Evolutionary conservation across 2,888 invertebrate genomes (phyloP), one percentile per base, ranked within the genome.

Genomic region (Drosophila dives): DNA sequence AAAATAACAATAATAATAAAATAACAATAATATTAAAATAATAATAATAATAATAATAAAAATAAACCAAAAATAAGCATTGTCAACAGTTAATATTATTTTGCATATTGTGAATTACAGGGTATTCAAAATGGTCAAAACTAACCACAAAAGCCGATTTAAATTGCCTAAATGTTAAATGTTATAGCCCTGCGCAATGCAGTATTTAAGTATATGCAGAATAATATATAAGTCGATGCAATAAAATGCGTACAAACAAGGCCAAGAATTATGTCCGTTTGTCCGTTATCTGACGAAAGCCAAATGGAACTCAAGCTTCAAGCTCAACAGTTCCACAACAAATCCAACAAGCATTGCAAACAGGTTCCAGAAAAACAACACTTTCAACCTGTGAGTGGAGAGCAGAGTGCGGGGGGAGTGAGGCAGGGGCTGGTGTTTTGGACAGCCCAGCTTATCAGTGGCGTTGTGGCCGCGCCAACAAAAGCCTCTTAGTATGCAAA

Each of bases 401-500:
- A 38, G 11, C 17, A 26, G 17, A n/a, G 29, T 29, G 11, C 11
- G 12, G 12, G 8, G 38, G 8, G 3, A 32, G 10, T 17, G 33
- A 2, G 34, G 48, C 17, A 12, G 11, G 23, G 2, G 29, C 29
- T 40, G 29, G 3, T 11, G n/a, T 8, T 29, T n/a, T 29, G 56
- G 29, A 15, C n/a, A 26, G 38, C 26, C 26, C 64, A 53, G 70
- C 70, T 75, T 81, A 75, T 77, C 80, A 81, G 77, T 32, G 49
- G 38, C 38, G 55, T 20, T 56, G 36, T 32, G 40, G 65, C 68
- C 85, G 71, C 26, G 55, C 40, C 63, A 66, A 83, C 77, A 77
- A 86, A 81, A 89, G 80, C 77, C 73, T 84, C 88, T 85, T 89
- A 85, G 85, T 89, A 89, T 85, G 85, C 85, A 85, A 89, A 85